phyloP scores from a whole-genome alignment of 2,797 vertebrate genomes.

The Sebastes variabilis region DNA sequence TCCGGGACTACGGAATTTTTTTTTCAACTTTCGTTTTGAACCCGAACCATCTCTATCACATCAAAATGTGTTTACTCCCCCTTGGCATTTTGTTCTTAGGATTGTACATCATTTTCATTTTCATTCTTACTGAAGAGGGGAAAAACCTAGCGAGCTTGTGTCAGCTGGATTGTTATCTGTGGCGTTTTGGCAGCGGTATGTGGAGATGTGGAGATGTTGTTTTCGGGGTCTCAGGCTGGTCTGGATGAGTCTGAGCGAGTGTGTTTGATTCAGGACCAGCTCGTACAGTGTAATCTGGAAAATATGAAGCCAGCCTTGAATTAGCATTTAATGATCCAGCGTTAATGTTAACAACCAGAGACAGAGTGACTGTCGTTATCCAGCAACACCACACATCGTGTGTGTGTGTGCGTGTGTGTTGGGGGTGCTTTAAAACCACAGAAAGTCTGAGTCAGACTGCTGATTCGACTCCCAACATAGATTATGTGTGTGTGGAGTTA shows the following conservation, averaged over 20 bases:
- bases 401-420: not conserved
- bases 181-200: not conserved
- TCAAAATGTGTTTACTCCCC: not conserved
- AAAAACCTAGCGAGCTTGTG: not conserved
- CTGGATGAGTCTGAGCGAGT: not conserved
- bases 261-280: conserved; percentile 24
- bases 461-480: conserved; percentile 22
- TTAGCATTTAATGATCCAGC: conserved; percentile 49
- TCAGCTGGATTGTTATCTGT: conserved; percentile 7
- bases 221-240: not conserved
- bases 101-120: not conserved
- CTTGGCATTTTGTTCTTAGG: too few relatives aligned
- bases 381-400: conserved; percentile 4
- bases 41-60: too few relatives aligned
- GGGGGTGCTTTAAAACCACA: conserved; percentile 33
- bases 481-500: conserved; percentile 1
- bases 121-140: not conserved
- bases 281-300: conserved; percentile 52
- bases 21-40: too few relatives aligned
- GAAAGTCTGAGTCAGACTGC: conserved; percentile 54
- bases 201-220: not conserved
- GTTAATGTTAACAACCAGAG: conserved; percentile 34
- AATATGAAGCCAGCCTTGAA: conserved; percentile 51
- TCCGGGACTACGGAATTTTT: rapidly evolving
- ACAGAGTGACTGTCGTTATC: conserved; percentile 26